Evolutionary conservation across 2,797 vertebrate species (phyloP), one percentile per base, ranked within the genome.

Genomic region (Erpetoichthys calabaricus): DNA sequence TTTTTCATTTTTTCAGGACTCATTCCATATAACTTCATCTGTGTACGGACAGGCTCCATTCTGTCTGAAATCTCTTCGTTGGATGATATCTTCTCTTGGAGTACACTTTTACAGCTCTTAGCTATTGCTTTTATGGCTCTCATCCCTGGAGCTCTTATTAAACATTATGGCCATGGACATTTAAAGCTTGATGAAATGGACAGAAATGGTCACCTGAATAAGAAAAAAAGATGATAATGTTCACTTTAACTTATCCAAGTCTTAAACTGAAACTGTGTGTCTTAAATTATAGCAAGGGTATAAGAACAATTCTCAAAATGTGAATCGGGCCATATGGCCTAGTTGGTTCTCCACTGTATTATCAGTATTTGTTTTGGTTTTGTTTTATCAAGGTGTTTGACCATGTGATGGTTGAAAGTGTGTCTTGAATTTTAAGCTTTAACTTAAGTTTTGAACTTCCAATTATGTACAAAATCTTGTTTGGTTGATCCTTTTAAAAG

Each of bases 21-120:
- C 64, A 79, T 94, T 56, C 95, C 96, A 0, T 99, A 99, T 71
- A 98, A 99, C 71, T 96, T 99, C 76, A 91, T 97, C 83, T 98
- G 96, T 2, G 96, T 99, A 44, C 94, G 97, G 79, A 95, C 90
- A 0, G 96, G 96, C 42, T 86, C 87, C 64, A 91, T 98, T 78
- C 77, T 98, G 59, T 95, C 95, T 0, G 86, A 91, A 8, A 70
- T 98, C 62, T 89, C 86, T 1, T 96, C 95, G 7, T 75, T 99
- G 73, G 94, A 98, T 58, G 80, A 89, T 61, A 71, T 99, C 61
- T 90, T 98, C 73, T 94, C 94, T 41, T 93, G 94, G 94, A 76
- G 72, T 52, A 87, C 88, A 0, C 70, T 89, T 63, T 68, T 94
- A 58, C 91, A 94, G 73, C 85, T 98, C 68, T 71, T 99, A 60